phyloP scores from a whole-genome alignment of 2,888 invertebrate genomes.

The Eupsilia transversa region DNA sequence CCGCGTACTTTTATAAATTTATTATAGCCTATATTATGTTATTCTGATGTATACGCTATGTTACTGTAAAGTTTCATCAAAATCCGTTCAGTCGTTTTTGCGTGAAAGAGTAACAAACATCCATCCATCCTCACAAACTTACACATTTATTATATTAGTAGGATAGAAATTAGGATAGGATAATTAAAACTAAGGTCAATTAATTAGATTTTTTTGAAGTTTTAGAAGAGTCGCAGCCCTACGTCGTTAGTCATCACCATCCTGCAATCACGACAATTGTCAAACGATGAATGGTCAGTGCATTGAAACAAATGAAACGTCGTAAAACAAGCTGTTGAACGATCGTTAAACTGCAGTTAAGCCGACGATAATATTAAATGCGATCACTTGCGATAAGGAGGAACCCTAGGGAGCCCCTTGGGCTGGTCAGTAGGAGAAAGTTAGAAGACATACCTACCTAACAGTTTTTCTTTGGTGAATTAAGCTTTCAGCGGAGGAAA shows the following conservation, averaged over 20 bases:
- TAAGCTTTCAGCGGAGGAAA: too few species aligned
- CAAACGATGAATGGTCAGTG: slow-evolving; percentile 76
- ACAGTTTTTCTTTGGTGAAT: too few species aligned
- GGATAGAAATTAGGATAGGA: too few species aligned
- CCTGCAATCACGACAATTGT: slow-evolving; percentile 80
- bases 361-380: slow-evolving; percentile 71
- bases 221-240: slow-evolving; percentile 49
- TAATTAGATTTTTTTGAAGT: not conserved
- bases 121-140: too few species aligned
- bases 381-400: slow-evolving; percentile 40
- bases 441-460: not conserved
- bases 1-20: too few species aligned
- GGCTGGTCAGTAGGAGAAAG: not conserved
- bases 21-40: too few species aligned
- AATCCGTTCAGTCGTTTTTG: too few species aligned
- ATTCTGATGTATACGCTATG: too few species aligned
- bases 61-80: too few species aligned
- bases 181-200: not conserved
- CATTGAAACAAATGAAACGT: slow-evolving; percentile 89
- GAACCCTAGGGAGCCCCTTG: slow-evolving; percentile 35
- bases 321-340: slow-evolving; percentile 85
- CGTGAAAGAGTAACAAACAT: too few species aligned
- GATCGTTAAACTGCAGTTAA: slow-evolving; percentile 80
- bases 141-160: too few species aligned
- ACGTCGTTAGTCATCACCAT: slow-evolving; percentile 71